Percentiles rank a stretch among this genome's conserved stretches.
Conservation (phyloP, 2,797 vertebrate species). For the Sparus aurata region DNA sequence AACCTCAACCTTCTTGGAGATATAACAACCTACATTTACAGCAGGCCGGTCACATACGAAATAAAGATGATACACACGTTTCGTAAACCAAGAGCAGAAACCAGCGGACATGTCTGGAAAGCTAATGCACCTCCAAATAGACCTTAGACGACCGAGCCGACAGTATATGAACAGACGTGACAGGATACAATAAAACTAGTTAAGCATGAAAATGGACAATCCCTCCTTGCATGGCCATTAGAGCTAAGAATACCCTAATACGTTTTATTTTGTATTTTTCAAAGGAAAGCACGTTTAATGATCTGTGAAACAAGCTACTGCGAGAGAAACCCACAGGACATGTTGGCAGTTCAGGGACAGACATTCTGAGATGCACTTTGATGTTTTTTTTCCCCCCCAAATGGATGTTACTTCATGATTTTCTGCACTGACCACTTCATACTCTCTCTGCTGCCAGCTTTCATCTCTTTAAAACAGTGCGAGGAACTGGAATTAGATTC, state of each 20-base stretch:
- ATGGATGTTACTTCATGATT: slow-evolving; percentile 54
- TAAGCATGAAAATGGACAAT: slow-evolving; percentile 63
- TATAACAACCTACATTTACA: slow-evolving; percentile 64
- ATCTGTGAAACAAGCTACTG: slow-evolving; percentile 68
- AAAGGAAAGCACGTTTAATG: slow-evolving; percentile 73
- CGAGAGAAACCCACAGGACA: slow-evolving; percentile 64
- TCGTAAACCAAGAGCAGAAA: slow-evolving; percentile 53
- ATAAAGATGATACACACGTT: slow-evolving; percentile 61
- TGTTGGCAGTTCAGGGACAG: slow-evolving; percentile 46
- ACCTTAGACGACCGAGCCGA: slow-evolving; percentile 30
- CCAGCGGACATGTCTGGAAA: slow-evolving; percentile 65
- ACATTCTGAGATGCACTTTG: slow-evolving; percentile 57
- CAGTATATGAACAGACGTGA: slow-evolving; percentile 67
- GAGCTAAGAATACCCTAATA: slow-evolving; percentile 70
- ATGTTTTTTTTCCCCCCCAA: slow-evolving; percentile 52
- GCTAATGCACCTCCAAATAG: slow-evolving; percentile 57
- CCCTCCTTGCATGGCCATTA: slow-evolving; percentile 57
- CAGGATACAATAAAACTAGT: slow-evolving; percentile 70
- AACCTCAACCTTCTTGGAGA: slow-evolving; percentile 49
- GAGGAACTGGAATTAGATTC: slow-evolving; percentile 44
- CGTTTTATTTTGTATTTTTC: slow-evolving; percentile 65
- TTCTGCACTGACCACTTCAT: slow-evolving; percentile 60
- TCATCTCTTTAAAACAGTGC: slow-evolving; percentile 50
- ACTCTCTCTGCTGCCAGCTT: slow-evolving; percentile 35
- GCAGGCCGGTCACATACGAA: slow-evolving; percentile 42